phyloP scores from a whole-genome alignment of 2,113 vertebrate species.

The Triplophysa siluroides region DNA sequence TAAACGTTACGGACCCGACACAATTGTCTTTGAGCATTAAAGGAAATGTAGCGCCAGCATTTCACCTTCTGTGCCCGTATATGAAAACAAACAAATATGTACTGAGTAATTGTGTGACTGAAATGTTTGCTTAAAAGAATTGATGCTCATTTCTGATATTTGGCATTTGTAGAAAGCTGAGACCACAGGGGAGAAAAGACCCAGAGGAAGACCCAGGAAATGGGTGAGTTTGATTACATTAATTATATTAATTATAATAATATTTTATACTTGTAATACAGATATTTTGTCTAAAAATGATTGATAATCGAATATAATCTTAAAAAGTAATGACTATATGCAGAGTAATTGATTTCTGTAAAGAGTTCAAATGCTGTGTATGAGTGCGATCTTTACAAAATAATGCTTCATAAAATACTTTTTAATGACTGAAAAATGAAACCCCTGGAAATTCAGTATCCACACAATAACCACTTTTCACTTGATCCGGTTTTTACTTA shows the following conservation, averaged over 20 bases:
- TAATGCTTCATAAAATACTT: too few relatives aligned
- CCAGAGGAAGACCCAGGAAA: conserved; percentile 74
- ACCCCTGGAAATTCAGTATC: not conserved
- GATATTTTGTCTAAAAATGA: not conserved
- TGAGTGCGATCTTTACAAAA: too few relatives aligned
- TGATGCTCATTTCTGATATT: conserved; percentile 35
- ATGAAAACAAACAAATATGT: conserved; percentile 19
- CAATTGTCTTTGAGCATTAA: conserved; percentile 14
- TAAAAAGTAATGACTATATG: too few relatives aligned
- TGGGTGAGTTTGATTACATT: conserved; percentile 64
- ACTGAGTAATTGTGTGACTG: conserved; percentile 7
- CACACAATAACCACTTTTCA: not conserved
- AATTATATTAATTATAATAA: not conserved
- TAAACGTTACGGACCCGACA: conserved; percentile 44
- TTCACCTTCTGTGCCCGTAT: conserved; percentile 23
- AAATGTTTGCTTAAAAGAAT: conserved; percentile 22
- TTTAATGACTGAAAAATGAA: too few relatives aligned
- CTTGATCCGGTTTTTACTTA: not conserved
- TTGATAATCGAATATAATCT: too few relatives aligned
- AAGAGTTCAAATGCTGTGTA: too few relatives aligned
- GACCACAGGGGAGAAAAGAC: conserved; percentile 70
- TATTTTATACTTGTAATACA: not conserved
- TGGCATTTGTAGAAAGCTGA: conserved; percentile 67
- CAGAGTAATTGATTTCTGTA: too few relatives aligned
- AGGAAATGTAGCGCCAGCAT: conserved; percentile 20